Evolutionary conservation across 2,113 vertebrate species (phyloP), one percentile per base, ranked within the genome.

Genomic region (Corydoras sp.): DNA sequence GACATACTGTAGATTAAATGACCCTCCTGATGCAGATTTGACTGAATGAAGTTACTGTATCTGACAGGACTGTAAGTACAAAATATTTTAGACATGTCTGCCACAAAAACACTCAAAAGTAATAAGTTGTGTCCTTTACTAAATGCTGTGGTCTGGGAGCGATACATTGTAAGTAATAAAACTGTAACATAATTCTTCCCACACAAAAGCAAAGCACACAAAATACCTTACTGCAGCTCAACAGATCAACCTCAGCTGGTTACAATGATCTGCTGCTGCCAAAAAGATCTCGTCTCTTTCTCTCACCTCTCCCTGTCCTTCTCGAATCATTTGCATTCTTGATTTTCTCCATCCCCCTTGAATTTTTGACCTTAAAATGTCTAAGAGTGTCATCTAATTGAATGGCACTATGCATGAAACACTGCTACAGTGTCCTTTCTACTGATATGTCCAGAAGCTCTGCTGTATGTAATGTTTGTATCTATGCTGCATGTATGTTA

Each of bases 191-290:
- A 68, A 68, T 55, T 68, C 72, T 62, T 68, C 30, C 56, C 60
- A 63, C 56, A 67, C 71, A 66, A 61, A 68, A 66, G 18, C 18
- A 14, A 56, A n/a, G 14, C 58, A 62, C n/a, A n/a, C n/a, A n/a
- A n/a, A n/a, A 68, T 74, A 50, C 58, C 61, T 62, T 58, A 73
- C 50, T 24, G 9, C 65, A 55, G 50, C 58, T 68, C 72, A 62
- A 60, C 11, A 54, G 58, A 30, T 74, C 65, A 74, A 62, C 50
- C 58, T 62, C 65, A 62, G 9, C n/a, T 68, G 65, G 55, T 68
- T 68, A 55, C 50, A 9, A 63, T 32, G 58, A 29, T 51, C 30
- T n/a, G 60, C 51, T 54, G 49, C 50, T 68, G 64, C 72, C 72
- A 67, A 62, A 31, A 74, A 56, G 12, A 10, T 18, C 50, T 29